Conservation (phyloP, 2,888 invertebrate genomes). For the Amiota mariae region DNA sequence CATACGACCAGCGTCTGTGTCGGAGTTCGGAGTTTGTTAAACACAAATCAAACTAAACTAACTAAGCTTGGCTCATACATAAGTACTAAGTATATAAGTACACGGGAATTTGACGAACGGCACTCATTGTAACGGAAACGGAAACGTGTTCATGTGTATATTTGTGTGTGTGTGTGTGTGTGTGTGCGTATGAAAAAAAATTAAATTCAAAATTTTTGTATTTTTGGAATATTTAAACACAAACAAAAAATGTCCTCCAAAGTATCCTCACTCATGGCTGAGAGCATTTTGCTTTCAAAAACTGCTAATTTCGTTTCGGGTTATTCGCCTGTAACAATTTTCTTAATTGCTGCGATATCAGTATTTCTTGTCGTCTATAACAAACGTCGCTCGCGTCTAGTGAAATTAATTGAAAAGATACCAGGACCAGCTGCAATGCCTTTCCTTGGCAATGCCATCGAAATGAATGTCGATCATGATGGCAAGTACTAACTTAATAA, state of each 20-base stretch:
- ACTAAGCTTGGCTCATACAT: too few species aligned
- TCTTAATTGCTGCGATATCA: constrained; percentile 59
- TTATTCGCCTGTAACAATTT: constrained; percentile 71
- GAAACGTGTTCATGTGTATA: neutral
- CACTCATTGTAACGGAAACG: neutral
- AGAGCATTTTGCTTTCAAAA: constrained; percentile 69
- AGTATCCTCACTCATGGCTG: constrained; percentile 64
- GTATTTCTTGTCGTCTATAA: constrained; percentile 69
- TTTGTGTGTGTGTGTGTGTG: constrained; percentile 25
- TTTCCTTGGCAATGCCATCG: constrained; percentile 77
- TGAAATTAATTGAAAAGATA: constrained; percentile 75
- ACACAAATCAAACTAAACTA: too few species aligned
- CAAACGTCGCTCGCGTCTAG: constrained; percentile 70
- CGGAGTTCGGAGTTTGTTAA: constrained; percentile 46
- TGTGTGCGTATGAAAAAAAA: neutral
- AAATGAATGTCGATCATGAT: constrained; percentile 77
- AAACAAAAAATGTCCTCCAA: constrained; percentile 61
- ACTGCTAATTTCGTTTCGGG: constrained; percentile 62
- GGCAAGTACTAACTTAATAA: constrained; percentile 71
- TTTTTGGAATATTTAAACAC: neutral
- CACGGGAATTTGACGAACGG: neutral
- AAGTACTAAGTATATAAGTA: too few species aligned
- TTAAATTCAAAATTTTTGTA: neutral
- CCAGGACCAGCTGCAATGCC: constrained; percentile 78
- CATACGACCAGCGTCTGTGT: constrained; percentile 62